phyloP scores from a whole-genome alignment of 1,140 invertebrate species.

The Brachionus koreanus region DNA sequence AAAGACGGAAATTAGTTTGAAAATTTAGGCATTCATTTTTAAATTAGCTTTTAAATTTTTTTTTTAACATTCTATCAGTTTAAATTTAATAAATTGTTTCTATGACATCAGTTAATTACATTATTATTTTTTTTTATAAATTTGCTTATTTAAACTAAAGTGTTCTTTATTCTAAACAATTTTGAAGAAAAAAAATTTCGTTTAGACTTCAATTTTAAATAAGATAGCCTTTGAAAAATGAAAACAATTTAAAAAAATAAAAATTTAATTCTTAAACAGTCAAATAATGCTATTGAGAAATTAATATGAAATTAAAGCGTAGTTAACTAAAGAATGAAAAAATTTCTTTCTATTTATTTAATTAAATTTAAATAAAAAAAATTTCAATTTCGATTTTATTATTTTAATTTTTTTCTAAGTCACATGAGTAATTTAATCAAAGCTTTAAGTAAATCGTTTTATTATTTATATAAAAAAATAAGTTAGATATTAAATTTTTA shows the following conservation, averaged over 20 bases:
- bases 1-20: too few species aligned
- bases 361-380: neutral
- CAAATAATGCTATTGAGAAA: neutral
- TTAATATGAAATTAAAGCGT: neutral
- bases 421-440: neutral
- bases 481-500: neutral
- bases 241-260: neutral
- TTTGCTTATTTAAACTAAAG: neutral
- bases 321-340: too few species aligned
- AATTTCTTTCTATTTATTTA: neutral
- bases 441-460: neutral
- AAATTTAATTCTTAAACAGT: neutral
- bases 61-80: neutral
- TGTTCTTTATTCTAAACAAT: neutral
- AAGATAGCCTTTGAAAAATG: neutral
- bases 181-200: neutral
- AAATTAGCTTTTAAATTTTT: neutral
- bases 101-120: neutral
- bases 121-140: neutral
- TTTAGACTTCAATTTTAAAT: neutral
- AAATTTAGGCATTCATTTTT: too few species aligned
- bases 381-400: neutral
- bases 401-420: neutral
- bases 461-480: neutral
- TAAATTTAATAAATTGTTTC: neutral